Percentiles rank a stretch among this genome's conserved stretches.
These are phyloP conservation scores for Arvicola amphibius DNA, from an alignment of 2,797 vertebrate genomes.

Conservation along the genomic window DNA sequence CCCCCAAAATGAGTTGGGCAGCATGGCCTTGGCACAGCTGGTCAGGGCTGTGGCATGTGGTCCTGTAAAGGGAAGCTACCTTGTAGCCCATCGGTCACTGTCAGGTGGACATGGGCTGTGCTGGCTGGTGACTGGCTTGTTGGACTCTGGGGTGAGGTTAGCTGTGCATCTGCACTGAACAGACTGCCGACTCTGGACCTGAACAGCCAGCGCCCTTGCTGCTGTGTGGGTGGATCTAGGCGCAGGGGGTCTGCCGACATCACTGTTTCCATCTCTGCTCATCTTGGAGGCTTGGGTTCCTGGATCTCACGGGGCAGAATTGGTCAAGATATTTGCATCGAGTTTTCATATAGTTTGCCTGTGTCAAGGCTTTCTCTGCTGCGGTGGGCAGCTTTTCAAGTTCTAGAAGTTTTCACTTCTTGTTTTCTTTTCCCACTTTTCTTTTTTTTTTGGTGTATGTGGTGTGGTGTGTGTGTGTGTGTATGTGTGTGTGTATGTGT, in stretches of 20 bases:
- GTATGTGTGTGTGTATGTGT: neutral
- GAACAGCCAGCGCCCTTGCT: neutral
- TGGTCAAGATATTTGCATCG: neutral
- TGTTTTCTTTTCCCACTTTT: conserved; percentile 42
- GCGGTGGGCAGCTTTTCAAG: neutral
- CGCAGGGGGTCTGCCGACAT: neutral
- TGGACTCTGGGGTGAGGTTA: neutral
- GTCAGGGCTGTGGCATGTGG: neutral
- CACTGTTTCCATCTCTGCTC: neutral
- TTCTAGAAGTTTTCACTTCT: conserved; percentile 41
- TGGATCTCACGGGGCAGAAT: neutral
- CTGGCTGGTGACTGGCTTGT: neutral
- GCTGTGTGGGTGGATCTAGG: neutral
- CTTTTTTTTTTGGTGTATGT: neutral
- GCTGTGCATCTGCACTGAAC: neutral
- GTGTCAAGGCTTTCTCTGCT: neutral
- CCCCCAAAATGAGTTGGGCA: neutral
- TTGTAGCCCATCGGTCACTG: neutral
- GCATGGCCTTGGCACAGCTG: neutral
- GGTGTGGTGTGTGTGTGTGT: neutral
- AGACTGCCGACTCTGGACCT: neutral
- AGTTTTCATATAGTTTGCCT: neutral
- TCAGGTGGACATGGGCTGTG: neutral
- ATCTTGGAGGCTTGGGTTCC: neutral
- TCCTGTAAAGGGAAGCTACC: neutral